Conservation (phyloP, 2,888 invertebrate species). For the Leptopilina myrica region DNA sequence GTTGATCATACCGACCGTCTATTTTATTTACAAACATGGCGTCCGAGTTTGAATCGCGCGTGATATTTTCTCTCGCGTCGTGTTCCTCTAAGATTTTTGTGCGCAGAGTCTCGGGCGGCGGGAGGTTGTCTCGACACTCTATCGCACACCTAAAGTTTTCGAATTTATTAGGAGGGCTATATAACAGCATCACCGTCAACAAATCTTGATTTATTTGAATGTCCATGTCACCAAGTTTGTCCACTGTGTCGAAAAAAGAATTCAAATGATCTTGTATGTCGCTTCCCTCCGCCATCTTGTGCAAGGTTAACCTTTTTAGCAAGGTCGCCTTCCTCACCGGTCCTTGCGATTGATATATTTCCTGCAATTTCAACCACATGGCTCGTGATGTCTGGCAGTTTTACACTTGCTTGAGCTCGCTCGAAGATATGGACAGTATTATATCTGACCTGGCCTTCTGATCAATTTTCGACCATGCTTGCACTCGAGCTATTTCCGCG, state of each 20-base stretch:
- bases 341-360: too few species aligned
- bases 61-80: conserved; percentile 1
- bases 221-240: too few species aligned
- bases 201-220: too few species aligned
- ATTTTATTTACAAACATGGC: conserved; percentile 12
- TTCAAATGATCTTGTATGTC: too few species aligned
- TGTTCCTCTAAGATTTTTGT: too few species aligned
- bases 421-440: conserved; percentile 40
- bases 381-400: conserved; percentile 43
- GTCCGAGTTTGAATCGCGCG: not conserved
- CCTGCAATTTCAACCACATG: conserved; percentile 43
- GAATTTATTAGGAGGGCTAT: conserved; percentile 51
- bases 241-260: too few species aligned
- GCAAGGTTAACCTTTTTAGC: too few species aligned
- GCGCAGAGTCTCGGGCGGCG: conserved; percentile 48
- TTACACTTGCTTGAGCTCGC: conserved; percentile 43
- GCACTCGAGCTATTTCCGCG: not conserved
- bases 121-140: conserved; percentile 56
- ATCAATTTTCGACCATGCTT: conserved; percentile 45
- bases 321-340: too few species aligned
- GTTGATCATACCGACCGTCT: not conserved
- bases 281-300: too few species aligned
- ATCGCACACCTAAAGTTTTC: conserved; percentile 58
- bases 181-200: too few species aligned
- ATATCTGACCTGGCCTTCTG: conserved; percentile 49